phyloP scores from a whole-genome alignment of 2,797 vertebrate species.

The Zalophus californianus region DNA sequence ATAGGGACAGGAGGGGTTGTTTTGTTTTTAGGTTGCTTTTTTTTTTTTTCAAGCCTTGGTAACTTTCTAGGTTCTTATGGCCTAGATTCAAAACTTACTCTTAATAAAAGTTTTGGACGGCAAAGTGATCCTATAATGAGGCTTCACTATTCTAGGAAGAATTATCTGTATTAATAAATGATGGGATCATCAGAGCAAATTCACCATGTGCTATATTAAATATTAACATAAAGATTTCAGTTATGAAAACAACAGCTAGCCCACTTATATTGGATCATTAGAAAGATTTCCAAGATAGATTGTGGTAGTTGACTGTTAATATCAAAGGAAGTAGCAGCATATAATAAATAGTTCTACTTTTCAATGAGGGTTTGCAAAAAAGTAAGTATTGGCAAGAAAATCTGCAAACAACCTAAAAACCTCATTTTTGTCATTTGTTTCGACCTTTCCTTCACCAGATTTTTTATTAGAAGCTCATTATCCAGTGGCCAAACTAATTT shows the following conservation, averaged over 20 bases:
- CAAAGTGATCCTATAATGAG: conserved; percentile 48
- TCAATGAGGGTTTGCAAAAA: conserved; percentile 33
- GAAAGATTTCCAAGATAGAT: conserved; percentile 58
- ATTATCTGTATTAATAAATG: conserved; percentile 76
- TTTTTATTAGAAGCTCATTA: conserved; percentile 63
- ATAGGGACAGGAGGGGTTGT: background rate
- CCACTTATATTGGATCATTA: conserved; percentile 33
- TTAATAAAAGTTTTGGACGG: conserved; percentile 67
- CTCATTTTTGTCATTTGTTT: conserved; percentile 57
- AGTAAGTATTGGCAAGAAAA: conserved; percentile 26
- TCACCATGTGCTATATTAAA: conserved; percentile 68
- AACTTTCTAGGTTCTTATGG: conserved; percentile 34
- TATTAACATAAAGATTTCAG: conserved; percentile 68
- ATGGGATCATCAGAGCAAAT: conserved; percentile 57
- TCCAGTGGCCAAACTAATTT: conserved; percentile 40
- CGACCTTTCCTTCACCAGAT: background rate
- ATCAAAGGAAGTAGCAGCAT: conserved; percentile 29
- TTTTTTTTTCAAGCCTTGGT: conserved; percentile 34
- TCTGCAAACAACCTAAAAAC: conserved; percentile 43
- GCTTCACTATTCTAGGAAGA: conserved; percentile 72
- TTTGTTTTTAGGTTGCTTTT: background rate
- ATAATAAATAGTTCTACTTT: conserved; percentile 10
- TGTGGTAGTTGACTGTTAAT: background rate
- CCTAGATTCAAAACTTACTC: conserved; percentile 56
- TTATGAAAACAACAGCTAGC: conserved; percentile 67